Conservation (phyloP, 2,113 vertebrate genomes). For the Rallus limicola region DNA sequence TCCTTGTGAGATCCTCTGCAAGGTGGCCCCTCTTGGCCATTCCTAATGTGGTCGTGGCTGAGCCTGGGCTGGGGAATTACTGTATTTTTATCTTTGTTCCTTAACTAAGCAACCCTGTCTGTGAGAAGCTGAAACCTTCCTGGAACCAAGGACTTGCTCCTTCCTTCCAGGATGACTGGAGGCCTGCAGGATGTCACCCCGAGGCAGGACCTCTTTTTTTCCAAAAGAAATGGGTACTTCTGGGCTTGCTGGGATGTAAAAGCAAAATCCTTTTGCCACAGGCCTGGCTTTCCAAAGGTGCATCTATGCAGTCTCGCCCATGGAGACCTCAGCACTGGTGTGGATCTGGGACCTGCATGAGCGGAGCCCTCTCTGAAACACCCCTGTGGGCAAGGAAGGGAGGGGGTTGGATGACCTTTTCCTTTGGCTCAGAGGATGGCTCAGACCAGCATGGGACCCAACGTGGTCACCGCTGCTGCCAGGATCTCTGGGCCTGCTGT, state of each 20-base stretch:
- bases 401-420: not conserved
- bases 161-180: not conserved
- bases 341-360: rapidly evolving
- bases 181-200: not conserved
- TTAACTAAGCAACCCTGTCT: not conserved
- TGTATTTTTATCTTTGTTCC: not conserved
- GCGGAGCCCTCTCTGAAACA: not conserved
- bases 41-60: not conserved
- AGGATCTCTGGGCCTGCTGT: not conserved
- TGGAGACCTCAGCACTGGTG: not conserved
- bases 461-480: not conserved
- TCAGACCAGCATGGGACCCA: not conserved
- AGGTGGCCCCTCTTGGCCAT: not conserved
- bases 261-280: not conserved
- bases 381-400: not conserved
- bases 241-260: not conserved
- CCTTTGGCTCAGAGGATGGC: not conserved
- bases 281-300: not conserved
- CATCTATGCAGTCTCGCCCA: not conserved
- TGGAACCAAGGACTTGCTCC: not conserved
- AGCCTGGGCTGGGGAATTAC: not conserved
- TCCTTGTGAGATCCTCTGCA: not conserved
- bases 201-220: no score
- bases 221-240: not conserved
- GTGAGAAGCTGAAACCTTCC: not conserved